Base-by-base conservation (phyloP, 2,113 vertebrate genomes). In the Egretta garzetta region DNA sequence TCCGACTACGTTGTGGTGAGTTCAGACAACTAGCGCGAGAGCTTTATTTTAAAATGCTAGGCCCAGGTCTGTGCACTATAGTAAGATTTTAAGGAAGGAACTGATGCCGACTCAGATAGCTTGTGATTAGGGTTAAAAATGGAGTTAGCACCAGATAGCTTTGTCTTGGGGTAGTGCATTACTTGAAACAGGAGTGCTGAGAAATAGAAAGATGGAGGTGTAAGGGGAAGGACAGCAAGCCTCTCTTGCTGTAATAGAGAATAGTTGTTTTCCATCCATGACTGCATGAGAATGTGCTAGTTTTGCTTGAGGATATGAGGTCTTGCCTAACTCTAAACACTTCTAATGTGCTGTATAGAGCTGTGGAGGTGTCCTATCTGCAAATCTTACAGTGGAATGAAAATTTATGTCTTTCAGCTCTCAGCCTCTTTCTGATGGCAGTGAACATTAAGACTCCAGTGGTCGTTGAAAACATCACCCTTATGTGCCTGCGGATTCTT, bases 391-490 rank as follows among this genome's bases (percentile, higher is more conserved):
- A 16, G n/a, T 6, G 9, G 23, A 26, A 9, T 39, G 21, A 66
- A 9, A 27, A 8, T 2, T 4, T 32, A 2, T 52, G 16, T 45
- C 68, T 97, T 66, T 4, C 95, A 99, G 99, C 99, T 17, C 99
- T 99, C 88, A 99, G 99, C 92, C 98, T 99, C 75, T 99, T 99
- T 97, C 98, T 99, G 90, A 99, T 99, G 99, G 99, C 99, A 0
- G 99, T 99, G 97, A 99, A 99, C 96, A 99, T 99, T 86, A 99
- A 99, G 98, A 99, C 99, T 5, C 99, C 99, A 0, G 99, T 99
- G 37, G 99, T 99, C n/a, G 99, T 99, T 74, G 99, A 99, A 91
- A 99, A 99, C 97, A 99, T 99, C 93, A 99, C 99, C 30, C 98
- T 99, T 76, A 99, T 99, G 99, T 99, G 99, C 96, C 98, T 99